phyloP scores from a whole-genome alignment of 2,888 invertebrate genomes.

The Nephrotoma guestfalica region DNA sequence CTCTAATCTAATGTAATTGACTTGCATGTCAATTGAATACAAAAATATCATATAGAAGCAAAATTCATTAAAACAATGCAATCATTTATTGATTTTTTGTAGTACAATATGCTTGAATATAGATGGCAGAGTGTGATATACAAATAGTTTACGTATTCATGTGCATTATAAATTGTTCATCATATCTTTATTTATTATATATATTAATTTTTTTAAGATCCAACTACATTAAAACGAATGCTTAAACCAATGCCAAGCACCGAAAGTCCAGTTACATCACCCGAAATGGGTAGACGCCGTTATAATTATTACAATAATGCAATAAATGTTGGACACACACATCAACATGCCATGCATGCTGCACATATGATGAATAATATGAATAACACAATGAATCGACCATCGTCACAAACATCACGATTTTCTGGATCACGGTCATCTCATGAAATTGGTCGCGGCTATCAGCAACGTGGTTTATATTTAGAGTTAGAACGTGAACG shows the following conservation, averaged over 20 bases:
- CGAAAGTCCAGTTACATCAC: conserved; percentile 80
- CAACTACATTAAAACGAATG: conserved; percentile 83
- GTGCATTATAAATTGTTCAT: background rate
- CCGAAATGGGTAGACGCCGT: conserved; percentile 73
- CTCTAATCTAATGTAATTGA: background rate
- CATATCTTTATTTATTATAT: background rate
- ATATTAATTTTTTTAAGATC: conserved; percentile 19
- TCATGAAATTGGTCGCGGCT: conserved; percentile 56
- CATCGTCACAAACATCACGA: conserved; percentile 49
- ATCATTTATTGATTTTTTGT: background rate
- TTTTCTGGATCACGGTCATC: conserved; percentile 52
- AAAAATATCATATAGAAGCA: background rate
- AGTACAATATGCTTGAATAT: background rate
- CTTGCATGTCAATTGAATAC: background rate
- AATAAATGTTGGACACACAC: conserved; percentile 43
- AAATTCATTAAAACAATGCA: background rate
- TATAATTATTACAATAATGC: conserved; percentile 48
- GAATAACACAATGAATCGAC: conserved; percentile 37
- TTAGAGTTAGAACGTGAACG: conserved; percentile 62
- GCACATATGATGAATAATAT: conserved; percentile 39
- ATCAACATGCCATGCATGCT: conserved; percentile 36
- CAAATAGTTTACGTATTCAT: background rate
- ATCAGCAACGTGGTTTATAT: conserved; percentile 59
- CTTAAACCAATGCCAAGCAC: conserved; percentile 85
- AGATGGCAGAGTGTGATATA: background rate